Evolutionary conservation across 2,888 invertebrate genomes (phyloP), one percentile per base, ranked within the genome.

Genomic region (Drosophila buzzatii): DNA sequence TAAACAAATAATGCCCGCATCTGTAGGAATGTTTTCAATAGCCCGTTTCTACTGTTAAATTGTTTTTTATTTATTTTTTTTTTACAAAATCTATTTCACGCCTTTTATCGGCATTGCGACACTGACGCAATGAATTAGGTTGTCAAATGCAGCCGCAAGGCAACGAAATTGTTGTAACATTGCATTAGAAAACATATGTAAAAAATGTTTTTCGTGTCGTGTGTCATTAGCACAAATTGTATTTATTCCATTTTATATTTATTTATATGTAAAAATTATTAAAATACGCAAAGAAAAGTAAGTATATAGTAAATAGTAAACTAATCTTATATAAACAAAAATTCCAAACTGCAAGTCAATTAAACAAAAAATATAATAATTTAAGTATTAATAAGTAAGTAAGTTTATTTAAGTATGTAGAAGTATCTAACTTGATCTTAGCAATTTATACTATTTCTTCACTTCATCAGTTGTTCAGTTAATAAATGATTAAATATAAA

Each of bases 1-100:
- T 41, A 39, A 57, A 49, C 73, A 58, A 53, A 53, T 44, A 23
- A 23, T n/a, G 57, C 35, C 67, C 60, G 52, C 79, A 49, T 76
- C 33, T 27, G n/a, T 18, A 42, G 12, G 12, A 39, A 69, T 37
- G 39, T 14, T 52, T 45, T 10, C 23, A 70, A 31, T 44, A 18
- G 39, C 37, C 7, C 31, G 2, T 5, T 42, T n/a, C 18, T 35
- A 42, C 41, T 49, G 53, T 42, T 44, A 31, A 10, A 39, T 27
- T 23, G 16, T 58, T 35, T 41, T 18, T 6, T 27, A 2, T 23
- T 23, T 23, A 2, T 39, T 23, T 18, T 58, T 27, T 55, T n/a
- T 6, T 7, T 39, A 42, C 42, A 14, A 16, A 10, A 20, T 39
- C 41, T 57, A 20, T 47, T 41, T 41, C 9, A 63, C 58, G 59